phyloP scores from a whole-genome alignment of 2,797 vertebrate genomes.

The Acipenser ruthenus region DNA sequence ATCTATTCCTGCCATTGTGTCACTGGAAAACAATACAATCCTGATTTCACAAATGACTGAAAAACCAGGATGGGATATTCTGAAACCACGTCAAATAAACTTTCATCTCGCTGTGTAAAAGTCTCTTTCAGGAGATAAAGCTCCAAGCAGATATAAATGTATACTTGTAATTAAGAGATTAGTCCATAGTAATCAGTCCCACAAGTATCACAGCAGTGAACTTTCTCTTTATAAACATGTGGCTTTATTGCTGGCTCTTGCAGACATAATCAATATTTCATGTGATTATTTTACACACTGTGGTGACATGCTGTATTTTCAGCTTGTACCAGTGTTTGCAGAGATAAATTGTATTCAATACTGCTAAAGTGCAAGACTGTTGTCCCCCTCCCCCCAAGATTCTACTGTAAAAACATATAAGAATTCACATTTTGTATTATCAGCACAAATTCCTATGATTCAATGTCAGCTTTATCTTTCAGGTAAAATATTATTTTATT shows the following conservation, averaged over 20 bases:
- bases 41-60: no score
- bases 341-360: conserved; percentile 37
- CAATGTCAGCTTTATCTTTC: no score
- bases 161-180: conserved; percentile 8
- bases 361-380: conserved; percentile 28
- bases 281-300: conserved; percentile 22
- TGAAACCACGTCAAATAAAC: no score
- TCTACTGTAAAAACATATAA: no score
- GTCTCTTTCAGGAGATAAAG: background rate
- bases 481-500: no score
- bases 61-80: no score
- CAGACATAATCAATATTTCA: conserved; percentile 23
- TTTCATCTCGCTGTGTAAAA: no score
- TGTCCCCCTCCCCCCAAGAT: conserved; percentile 25
- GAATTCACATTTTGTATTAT: no score
- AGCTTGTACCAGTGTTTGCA: background rate
- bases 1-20: no score
- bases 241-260: conserved; percentile 12
- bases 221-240: background rate
- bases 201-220: background rate
- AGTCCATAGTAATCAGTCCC: background rate
- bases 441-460: no score
- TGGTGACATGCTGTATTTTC: conserved; percentile 25
- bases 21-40: no score
- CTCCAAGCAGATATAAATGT: background rate